phyloP scores from a whole-genome alignment of 2,888 invertebrate genomes.

The Nebria salina region DNA sequence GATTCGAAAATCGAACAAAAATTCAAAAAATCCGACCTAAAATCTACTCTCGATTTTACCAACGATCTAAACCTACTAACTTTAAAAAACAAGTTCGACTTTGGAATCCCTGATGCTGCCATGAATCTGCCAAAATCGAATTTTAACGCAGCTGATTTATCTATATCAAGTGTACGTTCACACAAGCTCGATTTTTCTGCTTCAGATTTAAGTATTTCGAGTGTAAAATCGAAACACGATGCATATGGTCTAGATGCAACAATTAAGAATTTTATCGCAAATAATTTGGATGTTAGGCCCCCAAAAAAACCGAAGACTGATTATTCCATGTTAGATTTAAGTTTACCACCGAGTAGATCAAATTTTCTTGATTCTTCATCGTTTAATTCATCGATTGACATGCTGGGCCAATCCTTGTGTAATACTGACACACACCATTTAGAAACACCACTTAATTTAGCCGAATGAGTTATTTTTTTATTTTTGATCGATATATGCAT shows the following conservation, averaged over 20 bases:
- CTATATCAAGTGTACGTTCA: conserved; percentile 66
- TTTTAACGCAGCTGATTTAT: conserved; percentile 61
- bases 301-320: conserved; percentile 71
- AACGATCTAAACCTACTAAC: conserved; percentile 66
- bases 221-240: conserved; percentile 58
- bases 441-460: conserved; percentile 35
- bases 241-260: conserved; percentile 56
- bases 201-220: conserved; percentile 65
- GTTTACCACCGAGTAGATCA: conserved; percentile 61
- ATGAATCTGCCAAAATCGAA: conserved; percentile 58
- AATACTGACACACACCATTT: conserved; percentile 14
- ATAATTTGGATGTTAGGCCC: conserved; percentile 59
- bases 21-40: conserved; percentile 53
- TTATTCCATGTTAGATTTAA: conserved; percentile 64
- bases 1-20: conserved; percentile 47
- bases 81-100: conserved; percentile 65
- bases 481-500: neutral
- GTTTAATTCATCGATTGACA: conserved; percentile 32
- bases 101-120: conserved; percentile 57
- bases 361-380: conserved; percentile 51
- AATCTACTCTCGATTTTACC: conserved; percentile 65
- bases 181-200: conserved; percentile 60
- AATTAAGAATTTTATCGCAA: conserved; percentile 49
- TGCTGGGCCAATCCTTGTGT: neutral
- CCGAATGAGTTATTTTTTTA: conserved; percentile 22